Percentiles rank a stretch among this genome's conserved stretches.
phyloP scores from a whole-genome alignment of 2,113 vertebrate species.

The Tapirus terrestris region DNA sequence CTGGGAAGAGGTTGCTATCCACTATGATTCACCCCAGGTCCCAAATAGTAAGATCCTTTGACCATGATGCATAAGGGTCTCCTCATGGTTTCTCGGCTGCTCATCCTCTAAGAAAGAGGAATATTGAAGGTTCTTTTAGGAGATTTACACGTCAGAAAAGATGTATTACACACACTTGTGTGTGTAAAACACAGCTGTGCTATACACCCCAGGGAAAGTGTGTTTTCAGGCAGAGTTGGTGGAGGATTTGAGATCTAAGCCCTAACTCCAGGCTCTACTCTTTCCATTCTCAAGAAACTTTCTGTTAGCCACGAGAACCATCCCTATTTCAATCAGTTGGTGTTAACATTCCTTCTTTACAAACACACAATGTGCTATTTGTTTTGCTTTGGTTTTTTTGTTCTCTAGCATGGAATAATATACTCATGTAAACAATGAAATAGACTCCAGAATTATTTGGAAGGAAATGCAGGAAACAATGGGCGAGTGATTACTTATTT shows the following conservation, averaged over 20 bases:
- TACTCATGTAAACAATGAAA: neutral
- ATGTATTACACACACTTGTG: no score
- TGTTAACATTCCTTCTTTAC: neutral
- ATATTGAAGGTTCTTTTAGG: neutral
- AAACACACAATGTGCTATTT: neutral
- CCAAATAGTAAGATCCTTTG: neutral
- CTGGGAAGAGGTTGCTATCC: neutral
- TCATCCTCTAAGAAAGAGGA: neutral
- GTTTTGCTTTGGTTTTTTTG: neutral
- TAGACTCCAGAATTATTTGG: neutral
- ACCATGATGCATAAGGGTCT: neutral
- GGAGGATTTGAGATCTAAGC: neutral
- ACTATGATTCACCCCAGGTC: no score
- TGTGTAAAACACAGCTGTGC: neutral
- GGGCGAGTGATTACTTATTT: neutral
- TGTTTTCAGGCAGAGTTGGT: neutral
- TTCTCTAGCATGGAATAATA: neutral
- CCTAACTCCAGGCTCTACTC: neutral
- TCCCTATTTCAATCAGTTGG: neutral
- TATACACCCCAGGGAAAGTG: neutral
- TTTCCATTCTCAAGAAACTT: neutral
- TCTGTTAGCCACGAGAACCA: neutral
- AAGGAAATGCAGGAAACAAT: neutral
- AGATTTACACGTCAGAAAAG: neutral
- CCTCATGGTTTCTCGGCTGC: neutral